Conservation (phyloP, 2,888 invertebrate species). For the Argyresthia goedartella region DNA sequence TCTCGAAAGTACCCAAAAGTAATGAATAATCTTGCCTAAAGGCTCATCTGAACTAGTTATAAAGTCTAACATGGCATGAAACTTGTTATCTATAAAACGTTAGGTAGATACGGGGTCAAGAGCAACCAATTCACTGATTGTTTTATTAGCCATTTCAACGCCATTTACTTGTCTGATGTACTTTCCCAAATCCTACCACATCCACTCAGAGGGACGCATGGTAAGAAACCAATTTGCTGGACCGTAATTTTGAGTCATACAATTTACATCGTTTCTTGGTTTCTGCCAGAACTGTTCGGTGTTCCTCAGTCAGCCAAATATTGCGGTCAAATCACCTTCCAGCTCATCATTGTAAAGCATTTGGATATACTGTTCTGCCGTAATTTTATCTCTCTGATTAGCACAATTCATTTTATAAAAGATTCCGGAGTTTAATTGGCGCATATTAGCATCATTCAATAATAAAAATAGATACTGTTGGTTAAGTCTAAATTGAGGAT, state of each 20-base stretch:
- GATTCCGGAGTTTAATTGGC: conserved; percentile 18
- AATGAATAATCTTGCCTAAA: conserved; percentile 18
- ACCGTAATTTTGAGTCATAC: conserved; percentile 18
- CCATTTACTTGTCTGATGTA: conserved; percentile 20
- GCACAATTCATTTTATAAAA: conserved; percentile 20
- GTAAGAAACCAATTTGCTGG: conserved; percentile 18
- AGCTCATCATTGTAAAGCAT: conserved; percentile 17
- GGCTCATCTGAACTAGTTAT: conserved; percentile 16
- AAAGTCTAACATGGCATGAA: conserved; percentile 22
- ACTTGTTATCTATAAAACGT: conserved; percentile 24
- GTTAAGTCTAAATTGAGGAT: conserved; percentile 11
- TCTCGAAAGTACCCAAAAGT: conserved; percentile 21
- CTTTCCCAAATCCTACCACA: conserved; percentile 20
- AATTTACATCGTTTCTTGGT: conserved; percentile 18
- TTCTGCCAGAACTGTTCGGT: conserved; percentile 19
- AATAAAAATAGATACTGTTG: conserved; percentile 12
- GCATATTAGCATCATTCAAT: conserved; percentile 12
- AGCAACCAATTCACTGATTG: conserved; percentile 22
- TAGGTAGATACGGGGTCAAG: conserved; percentile 24
- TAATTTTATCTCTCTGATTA: conserved; percentile 15
- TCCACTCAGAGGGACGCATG: conserved; percentile 15
- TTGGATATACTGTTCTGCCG: conserved; percentile 18
- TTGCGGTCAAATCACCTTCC: conserved; percentile 19
- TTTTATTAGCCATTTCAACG: conserved; percentile 16
- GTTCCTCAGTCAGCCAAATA: conserved; percentile 21